Evolutionary conservation across 2,113 vertebrate species (phyloP), one percentile per base, ranked within the genome.

Genomic region (Lophochroa leadbeateri): DNA sequence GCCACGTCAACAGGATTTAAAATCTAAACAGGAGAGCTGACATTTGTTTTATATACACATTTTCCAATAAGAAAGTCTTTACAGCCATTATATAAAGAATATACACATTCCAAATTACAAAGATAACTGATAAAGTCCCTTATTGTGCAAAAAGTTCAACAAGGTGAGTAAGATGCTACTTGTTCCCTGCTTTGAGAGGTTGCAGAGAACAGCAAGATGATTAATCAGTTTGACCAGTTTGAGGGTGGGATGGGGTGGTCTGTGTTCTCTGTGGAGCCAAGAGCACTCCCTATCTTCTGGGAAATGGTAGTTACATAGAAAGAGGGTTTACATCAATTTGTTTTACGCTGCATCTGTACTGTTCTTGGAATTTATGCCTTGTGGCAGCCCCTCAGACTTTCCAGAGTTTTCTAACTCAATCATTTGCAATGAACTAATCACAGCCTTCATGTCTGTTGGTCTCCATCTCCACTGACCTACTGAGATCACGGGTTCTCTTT

Each of bases 371-470:
- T 49, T 19, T 7, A 27, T 13, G 18, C 47, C 35, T 19, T 11
- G 39, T 28, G 60, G 23, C 9, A 50, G 4, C 27, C 13, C 19
- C 31, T 92, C 70, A 28, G 37, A 20, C 3, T 28, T 52, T 55
- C 44, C n/a, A 17, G 47, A 3, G 5, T 8, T 8, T 74, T 70
- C 44, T 2, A 25, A 25, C 17, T 35, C 15, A 24, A 10, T 19
- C 5, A 0, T 46, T 31, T 6, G 7, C 2, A 27, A 44, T 1
- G 35, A 24, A 2, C 13, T 68, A 28, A 46, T 1, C 39, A 33
- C 12, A 76, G 21, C 13, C 19, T 46, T 11, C 1, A 1, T 3
- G 9, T 7, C 12, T 14, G 11, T 6, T 14, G 13, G 37, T 64
- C 44, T 83, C 68, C 47, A 3, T 3, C 4, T 24, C 63, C 53